These are phyloP conservation scores for Athripsodes cinereus DNA, from an alignment of 2,888 invertebrate genomes.

Conservation along the genomic window DNA sequence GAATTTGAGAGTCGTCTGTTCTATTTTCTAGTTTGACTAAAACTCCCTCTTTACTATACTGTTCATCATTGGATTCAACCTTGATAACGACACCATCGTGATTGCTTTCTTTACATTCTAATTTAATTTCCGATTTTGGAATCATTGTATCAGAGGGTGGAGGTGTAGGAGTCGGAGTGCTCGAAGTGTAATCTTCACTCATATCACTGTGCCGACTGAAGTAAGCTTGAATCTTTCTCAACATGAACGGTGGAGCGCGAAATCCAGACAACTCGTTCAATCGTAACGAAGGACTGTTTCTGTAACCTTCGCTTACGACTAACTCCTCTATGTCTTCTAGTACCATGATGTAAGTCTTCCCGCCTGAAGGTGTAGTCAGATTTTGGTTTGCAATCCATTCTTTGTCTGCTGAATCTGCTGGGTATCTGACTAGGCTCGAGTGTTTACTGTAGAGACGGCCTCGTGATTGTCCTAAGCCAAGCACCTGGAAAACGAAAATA, in stretches of 20 bases:
- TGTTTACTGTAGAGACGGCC: slow-evolving; percentile 72
- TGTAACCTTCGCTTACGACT: slow-evolving; percentile 66
- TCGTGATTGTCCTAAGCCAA: slow-evolving; percentile 69
- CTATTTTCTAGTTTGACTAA: slow-evolving; percentile 9
- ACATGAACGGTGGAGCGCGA: slow-evolving; percentile 67
- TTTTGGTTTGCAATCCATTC: slow-evolving; percentile 74
- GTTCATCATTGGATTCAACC: slow-evolving; percentile 13
- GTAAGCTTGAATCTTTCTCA: slow-evolving; percentile 65
- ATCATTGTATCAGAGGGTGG: slow-evolving; percentile 18
- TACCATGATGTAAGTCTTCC: slow-evolving; percentile 71
- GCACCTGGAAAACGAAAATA: slow-evolving; percentile 48
- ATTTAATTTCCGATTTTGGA: slow-evolving; percentile 17
- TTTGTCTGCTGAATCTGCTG: slow-evolving; percentile 74
- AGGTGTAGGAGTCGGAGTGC: slow-evolving; percentile 25
- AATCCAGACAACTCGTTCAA: slow-evolving; percentile 68
- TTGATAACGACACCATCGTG: slow-evolving; percentile 14
- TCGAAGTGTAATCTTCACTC: slow-evolving; percentile 26
- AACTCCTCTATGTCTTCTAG: slow-evolving; percentile 72
- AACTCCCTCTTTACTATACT: slow-evolving; percentile 1
- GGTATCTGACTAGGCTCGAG: slow-evolving; percentile 69
- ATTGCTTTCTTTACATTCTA: slow-evolving; percentile 16
- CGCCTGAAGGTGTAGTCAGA: slow-evolving; percentile 70
- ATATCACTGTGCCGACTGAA: slow-evolving; percentile 35
- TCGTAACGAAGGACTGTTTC: slow-evolving; percentile 56
- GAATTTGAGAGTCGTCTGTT: neutral